A percentile compares a stretch with the other conserved stretches of the same genome.
Evolutionary conservation across 2,888 invertebrate genomes (phyloP).

Genomic region (Oasisia sp.): DNA sequence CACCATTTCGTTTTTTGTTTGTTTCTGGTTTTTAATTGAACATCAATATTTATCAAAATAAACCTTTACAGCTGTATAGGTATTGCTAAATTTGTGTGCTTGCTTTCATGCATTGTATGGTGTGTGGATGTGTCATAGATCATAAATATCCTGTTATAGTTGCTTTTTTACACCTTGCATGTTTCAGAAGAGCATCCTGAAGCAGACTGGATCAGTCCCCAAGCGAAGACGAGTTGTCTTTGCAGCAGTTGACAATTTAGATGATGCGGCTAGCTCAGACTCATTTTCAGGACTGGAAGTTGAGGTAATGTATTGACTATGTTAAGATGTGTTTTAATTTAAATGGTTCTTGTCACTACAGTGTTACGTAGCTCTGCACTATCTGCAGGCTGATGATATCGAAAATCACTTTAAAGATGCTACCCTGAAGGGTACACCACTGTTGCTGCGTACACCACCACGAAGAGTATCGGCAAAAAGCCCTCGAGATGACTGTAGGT

Average conservation of each 20-base stretch:
- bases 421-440: conserved; percentile 1
- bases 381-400: background rate
- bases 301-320: conserved; percentile 43
- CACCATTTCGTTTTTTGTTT: background rate
- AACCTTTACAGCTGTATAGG: background rate
- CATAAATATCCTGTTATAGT: background rate
- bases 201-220: conserved; percentile 41
- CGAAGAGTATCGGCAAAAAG: background rate
- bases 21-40: background rate
- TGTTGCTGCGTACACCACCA: background rate
- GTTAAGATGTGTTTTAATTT: conserved; percentile 20
- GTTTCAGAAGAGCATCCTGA: conserved; percentile 30
- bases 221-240: conserved; percentile 55
- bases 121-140: background rate
- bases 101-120: background rate
- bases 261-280: conserved; percentile 46
- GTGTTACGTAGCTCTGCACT: background rate
- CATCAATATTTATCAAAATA: background rate
- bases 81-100: background rate
- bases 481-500: background rate
- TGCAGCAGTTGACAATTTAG: conserved; percentile 43
- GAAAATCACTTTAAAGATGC: background rate
- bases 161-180: background rate
- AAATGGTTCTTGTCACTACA: background rate
- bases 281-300: conserved; percentile 54